phyloP scores from a whole-genome alignment of 2,888 invertebrate genomes.

The Mimachlamys varia region DNA sequence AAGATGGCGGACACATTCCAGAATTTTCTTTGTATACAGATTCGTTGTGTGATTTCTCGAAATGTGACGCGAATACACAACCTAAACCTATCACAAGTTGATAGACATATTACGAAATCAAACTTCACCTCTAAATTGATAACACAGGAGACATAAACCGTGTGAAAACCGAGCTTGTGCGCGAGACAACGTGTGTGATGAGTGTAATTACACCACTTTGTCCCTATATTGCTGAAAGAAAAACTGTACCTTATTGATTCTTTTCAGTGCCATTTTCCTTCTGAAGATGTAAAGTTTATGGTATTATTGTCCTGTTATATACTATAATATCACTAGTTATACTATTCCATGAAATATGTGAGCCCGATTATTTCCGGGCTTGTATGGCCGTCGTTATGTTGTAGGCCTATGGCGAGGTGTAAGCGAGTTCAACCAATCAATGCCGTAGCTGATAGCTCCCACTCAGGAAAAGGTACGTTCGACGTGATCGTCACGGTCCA shows the following conservation, averaged over 20 bases:
- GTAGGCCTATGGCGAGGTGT: neutral
- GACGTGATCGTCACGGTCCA: neutral
- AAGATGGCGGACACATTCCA: neutral
- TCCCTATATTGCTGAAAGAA: neutral
- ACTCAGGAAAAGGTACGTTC: neutral
- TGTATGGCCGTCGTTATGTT: neutral
- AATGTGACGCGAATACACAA: neutral
- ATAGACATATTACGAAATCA: too few species aligned
- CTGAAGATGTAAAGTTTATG: neutral
- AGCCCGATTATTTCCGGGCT: conserved; percentile 1
- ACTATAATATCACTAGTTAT: too few species aligned
- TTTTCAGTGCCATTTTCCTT: conserved; percentile 1
- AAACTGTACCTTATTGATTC: neutral
- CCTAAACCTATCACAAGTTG: too few species aligned
- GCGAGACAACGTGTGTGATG: neutral
- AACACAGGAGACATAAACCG: too few species aligned
- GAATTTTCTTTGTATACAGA: neutral
- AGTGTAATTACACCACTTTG: too few species aligned
- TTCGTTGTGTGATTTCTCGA: neutral
- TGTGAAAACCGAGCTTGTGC: neutral
- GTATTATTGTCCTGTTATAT: neutral
- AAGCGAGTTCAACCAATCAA: neutral
- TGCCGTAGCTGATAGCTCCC: too few species aligned
- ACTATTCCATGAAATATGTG: neutral
- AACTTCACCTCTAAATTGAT: too few species aligned